Base-by-base conservation (phyloP, 1,140 invertebrate species). In the Scylla paramamosain region DNA sequence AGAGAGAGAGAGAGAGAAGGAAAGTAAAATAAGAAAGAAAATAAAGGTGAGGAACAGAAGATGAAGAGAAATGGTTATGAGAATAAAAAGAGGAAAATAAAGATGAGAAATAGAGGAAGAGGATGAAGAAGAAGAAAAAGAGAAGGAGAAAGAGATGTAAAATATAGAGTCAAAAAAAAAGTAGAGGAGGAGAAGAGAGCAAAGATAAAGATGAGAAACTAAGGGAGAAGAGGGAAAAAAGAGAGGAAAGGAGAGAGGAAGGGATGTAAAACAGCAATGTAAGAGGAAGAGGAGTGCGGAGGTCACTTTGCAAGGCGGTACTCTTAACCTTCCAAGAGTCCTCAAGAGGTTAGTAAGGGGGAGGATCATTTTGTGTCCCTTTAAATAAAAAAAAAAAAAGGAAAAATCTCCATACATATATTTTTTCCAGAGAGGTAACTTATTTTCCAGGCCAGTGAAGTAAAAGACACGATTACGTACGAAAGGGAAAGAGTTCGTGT, bases 291-390 rank as follows among this genome's bases (percentile, higher is more conserved):
- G 67, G n/a, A 77, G n/a, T 7, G 25, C 20, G 67, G 67, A 77
- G n/a, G 67, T 77, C 67, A 77, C 67, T 77, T 77, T n/a, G 67
- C n/a, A 77, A n/a, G 67, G n/a, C 67, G 20, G 67, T 77, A 77
- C 67, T 77, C 67, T 77, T 77, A 77, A 25, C 67, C 20, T 77
- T n/a, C 67, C n/a, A 25, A 77, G 67, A 25, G 67, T 77, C 67
- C 67, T n/a, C 25, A 77, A 77, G 67, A 77, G 67, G 67, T 20
- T 59, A 3, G 20, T n/a, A 77, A 77, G 67, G 20, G 67, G 67
- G 1, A 39, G 20, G 67, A 20, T 77, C 67, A 25, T 77, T 77
- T 77, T 20, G 20, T 77, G 67, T 8, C 12, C n/a, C 67, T 77
- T 77, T 77, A 20, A n/a, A n/a, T 77, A 77, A 77, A n/a, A n/a